Percentiles rank a stretch among this genome's conserved stretches.
These are phyloP conservation scores for Forbesichthys agassizii DNA, from an alignment of 2,113 vertebrate genomes.

Conservation along the genomic window DNA sequence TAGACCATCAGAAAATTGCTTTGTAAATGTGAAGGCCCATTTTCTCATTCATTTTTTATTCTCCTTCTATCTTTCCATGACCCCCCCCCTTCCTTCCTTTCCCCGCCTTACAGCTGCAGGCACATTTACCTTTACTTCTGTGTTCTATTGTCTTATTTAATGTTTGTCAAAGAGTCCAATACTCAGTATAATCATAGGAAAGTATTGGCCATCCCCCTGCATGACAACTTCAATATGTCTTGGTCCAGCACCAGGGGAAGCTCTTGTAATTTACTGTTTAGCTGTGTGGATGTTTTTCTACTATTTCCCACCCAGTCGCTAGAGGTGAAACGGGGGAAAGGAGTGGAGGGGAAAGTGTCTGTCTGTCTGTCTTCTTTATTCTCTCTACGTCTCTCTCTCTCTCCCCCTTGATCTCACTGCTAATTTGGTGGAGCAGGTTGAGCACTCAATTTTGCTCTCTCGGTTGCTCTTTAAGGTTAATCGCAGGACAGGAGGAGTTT, in stretches of 20 bases:
- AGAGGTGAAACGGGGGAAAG: conserved; percentile 51
- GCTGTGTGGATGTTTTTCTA: conserved; percentile 60
- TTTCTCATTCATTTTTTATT: conserved; percentile 36
- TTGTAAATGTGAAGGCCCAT: conserved; percentile 39
- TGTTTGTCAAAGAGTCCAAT: conserved; percentile 63
- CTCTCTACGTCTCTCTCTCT: conserved; percentile 23
- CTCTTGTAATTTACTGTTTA: conserved; percentile 70
- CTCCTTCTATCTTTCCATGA: conserved; percentile 16
- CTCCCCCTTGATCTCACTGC: conserved; percentile 37
- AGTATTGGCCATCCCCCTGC: conserved; percentile 54
- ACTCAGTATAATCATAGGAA: conserved; percentile 54
- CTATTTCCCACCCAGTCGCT: conserved; percentile 65
- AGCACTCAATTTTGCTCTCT: conserved; percentile 75
- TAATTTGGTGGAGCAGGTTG: conserved; percentile 65
- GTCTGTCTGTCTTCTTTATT: conserved; percentile 16
- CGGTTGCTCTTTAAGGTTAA: conserved; percentile 79
- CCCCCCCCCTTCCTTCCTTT: conserved; percentile 1
- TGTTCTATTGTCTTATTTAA: conserved; percentile 67
- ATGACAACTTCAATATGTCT: conserved; percentile 69
- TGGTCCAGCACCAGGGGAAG: conserved; percentile 47
- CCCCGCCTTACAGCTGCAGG: conserved; percentile 20
- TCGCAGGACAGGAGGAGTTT: conserved; percentile 74
- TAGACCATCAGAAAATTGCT: conserved; percentile 38
- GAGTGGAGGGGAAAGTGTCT: conserved; percentile 27
- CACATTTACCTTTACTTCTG: conserved; percentile 48